Conservation (phyloP, 2,113 vertebrate species). For the Cyprinodon brontotheroides region DNA sequence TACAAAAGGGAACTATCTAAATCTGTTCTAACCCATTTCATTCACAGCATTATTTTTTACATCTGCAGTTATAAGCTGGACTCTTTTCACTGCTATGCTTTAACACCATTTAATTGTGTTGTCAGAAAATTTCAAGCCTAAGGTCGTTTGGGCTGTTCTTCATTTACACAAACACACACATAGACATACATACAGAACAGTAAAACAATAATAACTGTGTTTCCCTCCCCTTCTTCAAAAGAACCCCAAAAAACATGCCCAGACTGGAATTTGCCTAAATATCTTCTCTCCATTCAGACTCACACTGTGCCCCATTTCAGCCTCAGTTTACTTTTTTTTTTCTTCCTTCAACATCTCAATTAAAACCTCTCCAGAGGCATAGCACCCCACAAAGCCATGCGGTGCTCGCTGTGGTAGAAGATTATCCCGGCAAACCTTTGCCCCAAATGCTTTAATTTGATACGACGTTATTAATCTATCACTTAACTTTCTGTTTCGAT, state of each 20-base stretch:
- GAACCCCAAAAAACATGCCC: slow-evolving; percentile 63
- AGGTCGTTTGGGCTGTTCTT: slow-evolving; percentile 65
- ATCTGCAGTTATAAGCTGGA: slow-evolving; percentile 72
- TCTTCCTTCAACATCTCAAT: slow-evolving; percentile 69
- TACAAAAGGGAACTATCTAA: not conserved
- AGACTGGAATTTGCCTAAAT: slow-evolving; percentile 64
- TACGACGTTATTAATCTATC: slow-evolving; percentile 22
- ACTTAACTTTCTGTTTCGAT: slow-evolving; percentile 4
- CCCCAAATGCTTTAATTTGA: slow-evolving; percentile 42
- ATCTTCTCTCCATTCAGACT: slow-evolving; percentile 55
- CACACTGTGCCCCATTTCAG: slow-evolving; percentile 56
- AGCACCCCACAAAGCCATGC: slow-evolving; percentile 42
- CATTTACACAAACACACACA: slow-evolving; percentile 58
- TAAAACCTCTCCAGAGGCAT: slow-evolving; percentile 65
- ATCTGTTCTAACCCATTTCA: slow-evolving; percentile 38
- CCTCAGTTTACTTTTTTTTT: slow-evolving; percentile 51
- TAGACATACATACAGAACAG: slow-evolving; percentile 8
- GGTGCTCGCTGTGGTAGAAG: slow-evolving; percentile 22
- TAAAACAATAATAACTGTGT: slow-evolving; percentile 20
- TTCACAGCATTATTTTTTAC: slow-evolving; percentile 63
- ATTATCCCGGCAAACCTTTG: slow-evolving; percentile 28
- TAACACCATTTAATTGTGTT: slow-evolving; percentile 78
- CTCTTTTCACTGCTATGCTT: slow-evolving; percentile 71
- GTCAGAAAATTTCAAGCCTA: slow-evolving; percentile 53
- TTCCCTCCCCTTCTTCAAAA: slow-evolving; percentile 25